These are phyloP conservation scores for Campylomormyrus tamandua DNA, from an alignment of 2,113 vertebrate genomes.

Conservation along the genomic window DNA sequence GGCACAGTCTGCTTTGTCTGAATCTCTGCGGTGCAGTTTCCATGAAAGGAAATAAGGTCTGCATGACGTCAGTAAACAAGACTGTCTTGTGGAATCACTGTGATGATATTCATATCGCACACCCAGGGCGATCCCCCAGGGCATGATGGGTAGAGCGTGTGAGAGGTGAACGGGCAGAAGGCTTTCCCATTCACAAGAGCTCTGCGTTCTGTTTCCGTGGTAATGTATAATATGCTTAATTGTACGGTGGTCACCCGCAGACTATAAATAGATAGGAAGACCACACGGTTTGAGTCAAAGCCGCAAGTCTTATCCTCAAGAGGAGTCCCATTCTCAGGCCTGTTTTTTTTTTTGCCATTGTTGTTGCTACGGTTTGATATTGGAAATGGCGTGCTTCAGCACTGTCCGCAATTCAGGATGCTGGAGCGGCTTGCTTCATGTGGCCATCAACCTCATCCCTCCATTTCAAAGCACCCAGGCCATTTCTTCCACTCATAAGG, in stretches of 20 bases:
- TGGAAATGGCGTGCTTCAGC: neutral
- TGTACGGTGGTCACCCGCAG: slow-evolving; percentile 64
- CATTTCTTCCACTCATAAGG: neutral
- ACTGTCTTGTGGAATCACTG: slow-evolving; percentile 42
- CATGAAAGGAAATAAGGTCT: slow-evolving; percentile 34
- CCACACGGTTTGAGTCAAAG: slow-evolving; percentile 56
- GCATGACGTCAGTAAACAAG: slow-evolving; percentile 36
- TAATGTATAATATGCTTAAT: slow-evolving; percentile 59
- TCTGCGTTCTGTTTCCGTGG: slow-evolving; percentile 51
- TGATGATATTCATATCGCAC: slow-evolving; percentile 45
- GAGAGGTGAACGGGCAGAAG: slow-evolving; percentile 48
- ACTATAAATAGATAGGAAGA: slow-evolving; percentile 62
- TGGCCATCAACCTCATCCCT: neutral
- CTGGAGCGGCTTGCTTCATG: neutral
- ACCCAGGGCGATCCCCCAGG: slow-evolving; percentile 39
- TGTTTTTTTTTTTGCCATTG: neutral
- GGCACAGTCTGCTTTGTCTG: neutral
- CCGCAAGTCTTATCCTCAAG: slow-evolving; percentile 26
- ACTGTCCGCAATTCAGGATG: neutral
- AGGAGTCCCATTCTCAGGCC: neutral
- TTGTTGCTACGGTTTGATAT: slow-evolving; percentile 2
- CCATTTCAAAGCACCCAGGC: neutral
- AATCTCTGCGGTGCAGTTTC: slow-evolving; percentile 19
- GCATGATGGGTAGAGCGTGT: slow-evolving; percentile 36
- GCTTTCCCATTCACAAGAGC: slow-evolving; percentile 52